Evolutionary conservation across 2,113 vertebrate species (phyloP).

Genomic region (Smithornis capensis): DNA sequence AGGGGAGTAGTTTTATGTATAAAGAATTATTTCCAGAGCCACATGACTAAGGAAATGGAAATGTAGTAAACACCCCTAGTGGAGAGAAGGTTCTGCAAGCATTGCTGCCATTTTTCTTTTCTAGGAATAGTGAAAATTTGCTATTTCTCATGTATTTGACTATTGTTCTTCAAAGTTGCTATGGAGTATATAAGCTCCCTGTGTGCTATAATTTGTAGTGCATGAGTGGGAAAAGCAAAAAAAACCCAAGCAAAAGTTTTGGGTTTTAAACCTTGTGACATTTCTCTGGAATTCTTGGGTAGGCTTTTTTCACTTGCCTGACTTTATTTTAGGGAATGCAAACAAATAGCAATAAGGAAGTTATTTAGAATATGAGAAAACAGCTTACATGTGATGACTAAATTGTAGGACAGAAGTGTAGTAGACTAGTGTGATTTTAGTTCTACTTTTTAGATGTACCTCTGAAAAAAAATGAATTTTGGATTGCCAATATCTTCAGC

Average conservation of each 20-base stretch:
- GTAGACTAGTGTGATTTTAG: fast-evolving
- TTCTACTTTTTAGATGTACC: neutral
- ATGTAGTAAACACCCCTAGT: neutral
- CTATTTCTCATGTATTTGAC: neutral
- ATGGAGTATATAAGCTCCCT: neutral
- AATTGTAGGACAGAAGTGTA: neutral
- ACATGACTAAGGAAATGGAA: neutral
- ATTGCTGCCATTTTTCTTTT: neutral
- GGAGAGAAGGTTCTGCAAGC: neutral
- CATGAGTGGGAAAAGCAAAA: neutral
- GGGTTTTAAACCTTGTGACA: neutral
- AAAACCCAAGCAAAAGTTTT: fast-evolving
- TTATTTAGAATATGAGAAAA: neutral
- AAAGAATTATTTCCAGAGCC: neutral
- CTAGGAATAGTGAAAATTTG: neutral
- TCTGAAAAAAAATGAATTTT: neutral
- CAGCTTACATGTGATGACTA: neutral
- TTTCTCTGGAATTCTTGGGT: neutral
- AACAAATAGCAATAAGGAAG: neutral
- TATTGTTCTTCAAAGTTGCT: neutral
- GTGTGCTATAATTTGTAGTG: neutral
- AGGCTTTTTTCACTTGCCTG: neutral
- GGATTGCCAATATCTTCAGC: neutral
- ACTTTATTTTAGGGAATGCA: neutral
- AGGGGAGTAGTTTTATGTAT: neutral